Percentiles rank a stretch among this genome's conserved stretches.
phyloP scores from a whole-genome alignment of 2,113 vertebrate genomes.

The Caretta caretta region DNA sequence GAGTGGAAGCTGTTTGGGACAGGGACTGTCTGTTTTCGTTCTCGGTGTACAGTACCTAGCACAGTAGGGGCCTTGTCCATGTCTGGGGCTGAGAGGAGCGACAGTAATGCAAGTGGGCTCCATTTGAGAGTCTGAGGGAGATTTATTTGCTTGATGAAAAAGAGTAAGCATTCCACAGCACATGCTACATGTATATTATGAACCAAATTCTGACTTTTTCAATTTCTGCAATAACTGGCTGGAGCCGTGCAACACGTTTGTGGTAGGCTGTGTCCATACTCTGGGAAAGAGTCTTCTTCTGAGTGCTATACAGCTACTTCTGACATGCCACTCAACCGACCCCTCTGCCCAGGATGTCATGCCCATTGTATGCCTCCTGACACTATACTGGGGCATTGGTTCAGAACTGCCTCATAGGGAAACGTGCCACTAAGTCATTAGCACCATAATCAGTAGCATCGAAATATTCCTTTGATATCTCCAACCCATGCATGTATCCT shows the following conservation, averaged over 20 bases:
- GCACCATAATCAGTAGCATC: neutral
- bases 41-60: neutral
- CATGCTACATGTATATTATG: neutral
- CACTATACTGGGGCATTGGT: neutral
- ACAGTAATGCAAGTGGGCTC: neutral
- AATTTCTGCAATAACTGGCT: neutral
- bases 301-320: neutral
- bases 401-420: neutral
- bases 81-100: neutral
- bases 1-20: neutral
- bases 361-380: neutral
- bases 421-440: neutral
- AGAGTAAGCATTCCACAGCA: neutral
- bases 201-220: neutral
- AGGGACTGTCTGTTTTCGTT: neutral
- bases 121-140: neutral
- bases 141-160: neutral
- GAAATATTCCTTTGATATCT: neutral
- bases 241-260: neutral
- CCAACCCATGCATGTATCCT: neutral
- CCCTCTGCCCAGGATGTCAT: neutral
- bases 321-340: neutral
- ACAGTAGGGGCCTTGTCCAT: neutral
- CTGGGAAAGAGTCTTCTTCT: neutral
- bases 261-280: accelerated